Evolutionary conservation across 1,140 invertebrate species (phyloP).

Genomic region (Mesaphorura yosii): DNA sequence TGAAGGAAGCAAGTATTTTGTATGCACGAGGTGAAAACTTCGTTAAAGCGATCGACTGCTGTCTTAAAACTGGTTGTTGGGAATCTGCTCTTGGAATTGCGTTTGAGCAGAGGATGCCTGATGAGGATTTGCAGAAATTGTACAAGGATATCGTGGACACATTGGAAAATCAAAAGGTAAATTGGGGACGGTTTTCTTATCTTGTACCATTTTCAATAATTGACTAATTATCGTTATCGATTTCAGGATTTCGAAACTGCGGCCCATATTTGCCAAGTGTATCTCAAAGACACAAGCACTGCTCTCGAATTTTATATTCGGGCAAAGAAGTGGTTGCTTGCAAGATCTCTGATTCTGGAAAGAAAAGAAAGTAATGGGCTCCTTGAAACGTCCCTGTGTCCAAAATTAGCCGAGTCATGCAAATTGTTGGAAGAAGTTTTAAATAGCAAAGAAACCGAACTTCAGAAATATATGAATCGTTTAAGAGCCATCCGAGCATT

Average conservation of each 20-base stretch:
- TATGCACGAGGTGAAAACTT: slow-evolving; percentile 14
- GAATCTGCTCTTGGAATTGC: slow-evolving; percentile 14
- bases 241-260: slow-evolving; percentile 23
- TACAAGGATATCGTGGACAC: not conserved
- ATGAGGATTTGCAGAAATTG: not conserved
- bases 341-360: slow-evolving; percentile 3
- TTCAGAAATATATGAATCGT: slow-evolving; percentile 5
- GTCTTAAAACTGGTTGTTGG: slow-evolving; percentile 16
- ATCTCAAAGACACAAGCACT: slow-evolving; percentile 12
- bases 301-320: slow-evolving; percentile 17
- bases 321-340: slow-evolving; percentile 19
- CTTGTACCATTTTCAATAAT: not conserved
- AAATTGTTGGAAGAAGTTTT: slow-evolving; percentile 4
- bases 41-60: slow-evolving; percentile 16
- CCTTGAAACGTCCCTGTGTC: not conserved
- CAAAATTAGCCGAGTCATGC: not conserved
- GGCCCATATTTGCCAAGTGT: slow-evolving; percentile 16
- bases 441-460: slow-evolving; percentile 1
- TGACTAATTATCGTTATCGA: not conserved
- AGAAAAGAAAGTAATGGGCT: not conserved
- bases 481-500: slow-evolving; percentile 11
- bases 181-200: not conserved
- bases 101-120: not conserved
- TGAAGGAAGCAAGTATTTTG: slow-evolving; percentile 24
- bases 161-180: slow-evolving; percentile 13